Evolutionary conservation across 2,888 invertebrate genomes (phyloP), one percentile per base, ranked within the genome.

Genomic region (Spialia ferax): DNA sequence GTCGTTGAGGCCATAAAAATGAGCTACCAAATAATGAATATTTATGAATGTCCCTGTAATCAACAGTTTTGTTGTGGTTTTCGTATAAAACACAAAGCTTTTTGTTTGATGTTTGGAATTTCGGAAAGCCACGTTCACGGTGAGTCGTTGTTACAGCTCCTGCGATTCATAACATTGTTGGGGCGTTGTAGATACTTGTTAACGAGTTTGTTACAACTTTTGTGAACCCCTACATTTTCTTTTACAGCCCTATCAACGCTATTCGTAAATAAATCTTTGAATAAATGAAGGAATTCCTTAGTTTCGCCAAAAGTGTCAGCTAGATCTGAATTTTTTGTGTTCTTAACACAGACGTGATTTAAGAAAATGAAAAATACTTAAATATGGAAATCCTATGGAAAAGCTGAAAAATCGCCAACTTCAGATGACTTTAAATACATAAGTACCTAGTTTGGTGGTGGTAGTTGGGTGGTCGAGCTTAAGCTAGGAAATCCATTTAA

Each of bases 11-110:
- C 13, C 20, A 57, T n/a, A 26, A 45, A 55, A 55, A 15, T 42
- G 52, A 45, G 32, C 56, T 54, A 15, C 15, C 48, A 57, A 57
- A 57, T 61, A 67, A 67, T 73, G 71, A 73, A 71, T 73, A 73
- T 71, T 73, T 59, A 71, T 70, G 68, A 70, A 70, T 65, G 61
- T 73, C 68, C 56, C 45, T 26, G 63, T 65, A 71, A 71, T 69
- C 70, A 72, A 66, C 63, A 59, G 57, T 63, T 66, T 64, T 67
- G 68, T 71, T 15, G 45, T 45, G 13, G 22, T 38, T 71, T 69
- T 59, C 60, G 57, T 63, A 63, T 55, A 42, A 65, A 70, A 68
- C 62, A 69, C 67, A 62, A 67, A 52, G 48, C 63, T 38, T 70
- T 70, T 69, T 72, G 71, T 70, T 65, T 57, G 57, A 54, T 63